Evolutionary conservation across 2,797 vertebrate species (phyloP).

Genomic region (Arnoldichthys spilopterus): DNA sequence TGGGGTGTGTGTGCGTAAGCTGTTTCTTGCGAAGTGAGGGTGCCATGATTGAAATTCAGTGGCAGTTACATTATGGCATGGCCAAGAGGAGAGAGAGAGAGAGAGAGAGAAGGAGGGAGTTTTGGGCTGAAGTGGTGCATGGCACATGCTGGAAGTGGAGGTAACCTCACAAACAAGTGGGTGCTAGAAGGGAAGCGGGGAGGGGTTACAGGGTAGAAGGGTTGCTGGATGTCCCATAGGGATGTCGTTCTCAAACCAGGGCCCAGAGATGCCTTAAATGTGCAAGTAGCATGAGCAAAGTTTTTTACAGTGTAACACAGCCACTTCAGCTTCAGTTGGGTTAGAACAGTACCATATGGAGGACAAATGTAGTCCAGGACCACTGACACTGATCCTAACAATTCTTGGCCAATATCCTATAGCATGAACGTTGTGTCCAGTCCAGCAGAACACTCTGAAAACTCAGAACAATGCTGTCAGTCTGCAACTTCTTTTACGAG

Average conservation of each 20-base stretch:
- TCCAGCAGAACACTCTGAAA: neutral
- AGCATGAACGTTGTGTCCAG: neutral
- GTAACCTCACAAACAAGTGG: conserved; percentile 32
- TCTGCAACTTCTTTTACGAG: conserved; percentile 72
- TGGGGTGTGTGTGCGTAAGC: conserved; percentile 53
- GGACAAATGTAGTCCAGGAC: neutral
- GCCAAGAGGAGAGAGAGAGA: conserved; percentile 76
- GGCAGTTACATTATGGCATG: conserved; percentile 78
- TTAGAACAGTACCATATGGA: neutral
- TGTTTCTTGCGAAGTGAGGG: conserved; percentile 72
- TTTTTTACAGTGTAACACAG: neutral
- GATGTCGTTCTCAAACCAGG: neutral
- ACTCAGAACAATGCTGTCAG: conserved; percentile 76
- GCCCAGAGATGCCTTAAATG: neutral
- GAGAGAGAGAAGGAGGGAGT: conserved; percentile 65
- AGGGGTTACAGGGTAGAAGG: neutral
- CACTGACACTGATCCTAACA: neutral
- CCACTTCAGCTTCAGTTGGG: neutral
- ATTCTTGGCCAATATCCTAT: neutral
- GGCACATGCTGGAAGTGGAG: conserved; percentile 68
- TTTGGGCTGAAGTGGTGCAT: conserved; percentile 70
- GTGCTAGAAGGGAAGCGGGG: conserved; percentile 14
- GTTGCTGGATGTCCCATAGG: conserved; percentile 2
- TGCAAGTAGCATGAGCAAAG: neutral
- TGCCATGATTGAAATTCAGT: conserved; percentile 80